phyloP scores from a whole-genome alignment of 2,797 vertebrate genomes.

The Anabas testudineus region DNA sequence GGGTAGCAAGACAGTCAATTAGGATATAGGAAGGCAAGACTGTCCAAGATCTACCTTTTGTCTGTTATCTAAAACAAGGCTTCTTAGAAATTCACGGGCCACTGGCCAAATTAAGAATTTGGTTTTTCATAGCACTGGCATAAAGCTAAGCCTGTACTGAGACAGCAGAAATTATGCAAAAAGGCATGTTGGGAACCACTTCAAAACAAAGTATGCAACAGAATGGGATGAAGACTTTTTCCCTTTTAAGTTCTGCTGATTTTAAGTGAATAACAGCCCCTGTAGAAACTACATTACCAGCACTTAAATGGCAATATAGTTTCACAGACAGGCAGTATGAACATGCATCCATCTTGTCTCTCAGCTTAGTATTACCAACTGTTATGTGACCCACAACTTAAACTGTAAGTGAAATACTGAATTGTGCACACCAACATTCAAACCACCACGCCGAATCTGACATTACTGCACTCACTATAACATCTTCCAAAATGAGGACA shows the following conservation, averaged over 20 bases:
- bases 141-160: slow-evolving; percentile 2
- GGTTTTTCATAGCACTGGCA: slow-evolving; percentile 16
- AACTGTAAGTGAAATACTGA: not conserved
- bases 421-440: not conserved
- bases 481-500: slow-evolving; percentile 46
- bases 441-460: slow-evolving; percentile 8
- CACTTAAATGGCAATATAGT: not conserved
- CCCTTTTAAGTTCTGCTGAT: slow-evolving; percentile 8
- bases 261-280: not conserved
- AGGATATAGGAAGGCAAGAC: slow-evolving; percentile 36
- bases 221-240: not conserved
- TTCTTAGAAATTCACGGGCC: slow-evolving; percentile 35
- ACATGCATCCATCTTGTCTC: not conserved
- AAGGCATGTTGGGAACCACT: slow-evolving; percentile 13
- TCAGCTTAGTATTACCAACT: not conserved
- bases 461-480: slow-evolving; percentile 1
- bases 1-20: slow-evolving; percentile 50
- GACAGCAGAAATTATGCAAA: slow-evolving; percentile 17
- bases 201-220: not conserved
- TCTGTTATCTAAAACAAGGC: slow-evolving; percentile 42
- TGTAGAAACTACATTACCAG: not conserved
- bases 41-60: slow-evolving; percentile 53
- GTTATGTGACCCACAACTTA: not conserved
- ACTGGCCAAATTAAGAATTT: slow-evolving; percentile 24
- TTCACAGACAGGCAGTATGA: slow-evolving; percentile 11